Evolutionary conservation across 2,797 vertebrate genomes (phyloP).

Genomic region (Sebastes kiyomatsui): DNA sequence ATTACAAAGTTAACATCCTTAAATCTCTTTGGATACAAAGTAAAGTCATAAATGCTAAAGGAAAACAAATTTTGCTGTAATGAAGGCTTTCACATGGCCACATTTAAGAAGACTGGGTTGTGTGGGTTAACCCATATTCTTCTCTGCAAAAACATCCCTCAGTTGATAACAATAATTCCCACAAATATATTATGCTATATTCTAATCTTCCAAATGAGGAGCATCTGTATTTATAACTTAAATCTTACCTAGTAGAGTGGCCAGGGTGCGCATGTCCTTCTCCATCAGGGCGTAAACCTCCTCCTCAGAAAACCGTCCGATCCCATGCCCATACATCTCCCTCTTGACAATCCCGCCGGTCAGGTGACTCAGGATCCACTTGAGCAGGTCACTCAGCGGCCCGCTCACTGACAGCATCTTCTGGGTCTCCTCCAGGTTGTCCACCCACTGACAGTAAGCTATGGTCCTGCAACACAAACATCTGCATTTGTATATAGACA

Average conservation of each 20-base stretch:
- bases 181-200: neutral
- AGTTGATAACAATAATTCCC: neutral
- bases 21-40: neutral
- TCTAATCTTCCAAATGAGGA: neutral
- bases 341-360: slow-evolving; percentile 94
- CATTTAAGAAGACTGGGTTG: neutral
- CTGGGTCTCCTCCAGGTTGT: slow-evolving; percentile 95
- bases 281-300: slow-evolving; percentile 97
- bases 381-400: slow-evolving; percentile 93
- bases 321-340: slow-evolving; percentile 98
- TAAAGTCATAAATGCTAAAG: neutral
- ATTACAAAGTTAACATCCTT: neutral
- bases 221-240: neutral
- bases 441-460: slow-evolving; percentile 98
- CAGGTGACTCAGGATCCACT: slow-evolving; percentile 96
- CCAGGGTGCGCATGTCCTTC: slow-evolving; percentile 97
- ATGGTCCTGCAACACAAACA: slow-evolving; percentile 86
- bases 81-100: neutral
- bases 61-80: neutral
- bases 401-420: slow-evolving; percentile 95
- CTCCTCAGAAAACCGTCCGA: slow-evolving; percentile 95
- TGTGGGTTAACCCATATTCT: neutral
- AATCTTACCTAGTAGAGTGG: slow-evolving; percentile 82
- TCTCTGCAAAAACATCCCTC: neutral
- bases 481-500: neutral